These are phyloP conservation scores for Hymenopus coronatus DNA, from an alignment of 2,888 invertebrate species.

Conservation along the genomic window DNA sequence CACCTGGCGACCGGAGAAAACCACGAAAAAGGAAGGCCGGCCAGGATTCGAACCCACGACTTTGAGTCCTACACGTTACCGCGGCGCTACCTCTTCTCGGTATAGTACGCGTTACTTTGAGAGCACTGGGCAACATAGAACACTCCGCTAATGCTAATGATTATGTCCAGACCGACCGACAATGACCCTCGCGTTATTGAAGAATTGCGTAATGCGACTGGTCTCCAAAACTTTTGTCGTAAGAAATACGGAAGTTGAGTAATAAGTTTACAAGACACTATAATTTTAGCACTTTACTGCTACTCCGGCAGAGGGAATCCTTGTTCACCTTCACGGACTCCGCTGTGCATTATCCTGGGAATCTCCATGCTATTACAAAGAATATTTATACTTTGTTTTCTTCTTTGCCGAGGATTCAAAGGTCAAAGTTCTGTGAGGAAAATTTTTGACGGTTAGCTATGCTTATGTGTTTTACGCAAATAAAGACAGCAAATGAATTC, in stretches of 20 bases:
- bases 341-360: background rate
- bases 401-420: background rate
- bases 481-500: background rate
- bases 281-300: background rate
- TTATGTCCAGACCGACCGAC: no score
- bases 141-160: no score
- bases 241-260: background rate
- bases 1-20: no score
- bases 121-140: no score
- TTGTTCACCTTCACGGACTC: background rate
- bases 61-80: no score
- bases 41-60: no score
- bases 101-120: no score
- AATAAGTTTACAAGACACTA: background rate
- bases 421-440: background rate
- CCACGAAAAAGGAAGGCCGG: no score
- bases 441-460: background rate
- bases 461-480: background rate
- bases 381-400: background rate
- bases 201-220: background rate
- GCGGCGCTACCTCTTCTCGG: no score
- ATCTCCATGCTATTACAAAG: background rate
- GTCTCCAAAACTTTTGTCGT: background rate
- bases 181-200: background rate
- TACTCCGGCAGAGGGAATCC: background rate